Conservation (phyloP, 2,888 invertebrate species). For the Lepeophtheirus nordmannii region DNA sequence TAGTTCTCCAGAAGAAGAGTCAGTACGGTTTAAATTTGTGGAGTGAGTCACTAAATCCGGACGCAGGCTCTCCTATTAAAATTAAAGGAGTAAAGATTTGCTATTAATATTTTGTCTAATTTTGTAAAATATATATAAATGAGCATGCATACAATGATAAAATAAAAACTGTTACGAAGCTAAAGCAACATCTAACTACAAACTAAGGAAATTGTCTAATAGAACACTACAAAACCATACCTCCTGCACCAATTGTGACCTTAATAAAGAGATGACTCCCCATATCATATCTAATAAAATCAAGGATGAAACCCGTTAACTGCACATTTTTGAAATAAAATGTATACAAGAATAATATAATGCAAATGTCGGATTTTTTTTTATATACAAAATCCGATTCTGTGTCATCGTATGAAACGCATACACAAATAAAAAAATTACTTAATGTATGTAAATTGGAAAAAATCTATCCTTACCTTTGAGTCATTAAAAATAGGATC, state of each 20-base stretch:
- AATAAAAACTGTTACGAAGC: too few relatives aligned
- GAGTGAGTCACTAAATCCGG: slow-evolving; percentile 17
- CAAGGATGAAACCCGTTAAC: too few relatives aligned
- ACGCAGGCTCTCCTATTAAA: slow-evolving; percentile 22
- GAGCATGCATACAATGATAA: background rate
- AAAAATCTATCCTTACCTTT: slow-evolving; percentile 50
- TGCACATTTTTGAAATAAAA: too few relatives aligned
- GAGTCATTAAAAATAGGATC: slow-evolving; percentile 53
- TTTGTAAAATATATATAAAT: background rate
- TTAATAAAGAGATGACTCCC: too few relatives aligned
- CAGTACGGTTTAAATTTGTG: slow-evolving; percentile 24
- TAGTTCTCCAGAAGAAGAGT: slow-evolving; percentile 22
- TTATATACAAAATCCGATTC: background rate
- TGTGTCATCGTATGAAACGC: background rate
- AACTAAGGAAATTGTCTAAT: too few relatives aligned
- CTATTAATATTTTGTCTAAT: background rate
- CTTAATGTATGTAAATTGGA: too few relatives aligned
- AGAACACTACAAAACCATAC: too few relatives aligned
- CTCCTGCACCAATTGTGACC: too few relatives aligned
- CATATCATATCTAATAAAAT: too few relatives aligned
- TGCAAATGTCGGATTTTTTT: slow-evolving; percentile 8
- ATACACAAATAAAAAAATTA: background rate
- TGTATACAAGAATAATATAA: too few relatives aligned
- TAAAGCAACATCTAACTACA: too few relatives aligned
- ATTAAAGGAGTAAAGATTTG: background rate